Base-by-base conservation (phyloP, 2,797 vertebrate genomes). In the Mareca strepera region DNA sequence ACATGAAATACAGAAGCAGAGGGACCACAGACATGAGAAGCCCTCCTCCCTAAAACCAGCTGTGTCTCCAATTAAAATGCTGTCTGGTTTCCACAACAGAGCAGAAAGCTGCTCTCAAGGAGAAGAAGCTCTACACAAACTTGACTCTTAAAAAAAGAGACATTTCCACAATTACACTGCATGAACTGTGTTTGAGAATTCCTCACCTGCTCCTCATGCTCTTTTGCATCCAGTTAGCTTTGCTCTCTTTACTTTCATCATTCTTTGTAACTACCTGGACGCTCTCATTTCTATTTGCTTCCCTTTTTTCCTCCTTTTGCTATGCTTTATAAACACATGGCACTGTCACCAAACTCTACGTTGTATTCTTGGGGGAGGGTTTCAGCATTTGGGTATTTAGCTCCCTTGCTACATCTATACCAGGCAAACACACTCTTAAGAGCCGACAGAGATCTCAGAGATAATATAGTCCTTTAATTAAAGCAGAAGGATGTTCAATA, bases 391-490 rank as follows among this genome's bases (percentile, higher is more conserved):
- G 35, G 77, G n/a, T 76, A 48, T 74, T 91, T 60, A 84, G 15
- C 12, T 93, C 39, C 68, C 63, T 84, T 44, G 18, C 58, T 59
- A 10, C 5, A 88, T 20, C 68, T 39, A 28, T 12, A 86, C 11
- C 53, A 74, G 56, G 16, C 29, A 89, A 89, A 90, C 46, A 80
- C 0, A 2, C 43, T 78, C 53, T n/a, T 69, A 88, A 80, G 25
- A 86, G 74, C 82, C 73, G 80, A 66, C 73, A 88, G n/a, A 80
- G 16, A 81, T 82, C 70, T 90, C 67, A 52, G 66, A 4, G 43
- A 91, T 29, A 87, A 69, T 35, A 84, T 5, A 82, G 7, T 15
- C 9, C 48, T 90, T 86, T 76, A 81, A 92, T 90, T 90, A 93
- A 94, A 91, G 41, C 3, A 55, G n/a, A 70, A 94, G 83, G 92